Evolutionary conservation across 2,888 invertebrate genomes (phyloP).

Genomic region (Cryptus viduatorius): DNA sequence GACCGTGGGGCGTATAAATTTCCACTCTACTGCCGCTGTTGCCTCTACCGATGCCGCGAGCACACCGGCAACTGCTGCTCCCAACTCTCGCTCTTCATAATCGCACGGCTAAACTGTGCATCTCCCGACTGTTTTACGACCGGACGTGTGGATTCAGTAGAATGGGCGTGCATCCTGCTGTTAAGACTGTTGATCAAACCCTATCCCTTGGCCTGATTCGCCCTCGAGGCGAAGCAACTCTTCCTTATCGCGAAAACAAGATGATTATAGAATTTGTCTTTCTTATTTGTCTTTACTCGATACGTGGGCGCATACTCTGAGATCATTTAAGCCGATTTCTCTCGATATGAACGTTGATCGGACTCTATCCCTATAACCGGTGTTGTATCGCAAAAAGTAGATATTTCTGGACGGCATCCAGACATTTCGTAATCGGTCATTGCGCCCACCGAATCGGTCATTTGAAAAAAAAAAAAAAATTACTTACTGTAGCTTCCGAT

Average conservation of each 20-base stretch:
- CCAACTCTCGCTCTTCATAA: conserved; percentile 50
- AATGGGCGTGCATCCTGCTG: conserved; percentile 40
- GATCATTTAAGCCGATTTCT: neutral
- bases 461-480: no score
- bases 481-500: no score
- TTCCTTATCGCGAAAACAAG: conserved; percentile 8
- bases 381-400: no score
- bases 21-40: conserved; percentile 51
- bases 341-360: neutral
- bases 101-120: conserved; percentile 47
- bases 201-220: conserved; percentile 23
- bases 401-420: no score
- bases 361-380: neutral
- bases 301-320: conserved; percentile 10
- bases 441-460: no score
- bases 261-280: conserved; percentile 27
- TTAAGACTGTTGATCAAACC: conserved; percentile 28
- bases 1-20: conserved; percentile 53
- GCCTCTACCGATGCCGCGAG: conserved; percentile 39
- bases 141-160: conserved; percentile 45
- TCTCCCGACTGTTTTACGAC: conserved; percentile 52
- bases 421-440: no score
- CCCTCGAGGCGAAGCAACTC: conserved; percentile 6
- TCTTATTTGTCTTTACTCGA: conserved; percentile 9
- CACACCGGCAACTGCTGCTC: conserved; percentile 32